phyloP scores from a whole-genome alignment of 2,113 vertebrate genomes.

The Phalacrocorax aristotelis region DNA sequence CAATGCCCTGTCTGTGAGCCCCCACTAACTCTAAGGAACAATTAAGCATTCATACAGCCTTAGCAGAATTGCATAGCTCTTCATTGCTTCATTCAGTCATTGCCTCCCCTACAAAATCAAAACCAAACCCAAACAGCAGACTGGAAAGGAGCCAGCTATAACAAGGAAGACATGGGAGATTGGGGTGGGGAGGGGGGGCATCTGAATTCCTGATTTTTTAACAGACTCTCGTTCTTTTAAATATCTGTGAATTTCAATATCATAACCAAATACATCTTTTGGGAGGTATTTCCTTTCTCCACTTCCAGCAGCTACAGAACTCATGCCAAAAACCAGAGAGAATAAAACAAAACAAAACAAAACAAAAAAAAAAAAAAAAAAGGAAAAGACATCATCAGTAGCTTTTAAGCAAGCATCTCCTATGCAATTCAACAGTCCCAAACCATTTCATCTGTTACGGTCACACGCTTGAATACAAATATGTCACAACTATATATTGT shows the following conservation, averaged over 20 bases:
- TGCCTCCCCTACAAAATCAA: background rate
- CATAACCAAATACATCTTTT: background rate
- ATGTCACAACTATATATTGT: background rate
- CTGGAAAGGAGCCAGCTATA: background rate
- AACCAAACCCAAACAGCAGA: background rate
- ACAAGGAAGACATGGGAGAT: background rate
- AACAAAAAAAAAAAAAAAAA: background rate
- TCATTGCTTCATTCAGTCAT: background rate
- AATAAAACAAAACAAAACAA: slow-evolving; percentile 13
- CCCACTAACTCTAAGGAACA: background rate
- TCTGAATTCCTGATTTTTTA: background rate
- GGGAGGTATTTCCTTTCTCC: slow-evolving; percentile 20
- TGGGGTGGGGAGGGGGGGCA: too few species aligned
- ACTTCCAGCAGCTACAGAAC: background rate
- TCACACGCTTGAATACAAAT: background rate
- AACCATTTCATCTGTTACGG: background rate
- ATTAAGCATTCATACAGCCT: background rate
- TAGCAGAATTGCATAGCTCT: background rate
- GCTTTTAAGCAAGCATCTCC: background rate
- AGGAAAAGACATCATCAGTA: background rate
- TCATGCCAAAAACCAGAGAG: background rate
- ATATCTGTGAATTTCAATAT: background rate
- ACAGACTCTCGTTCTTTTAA: background rate
- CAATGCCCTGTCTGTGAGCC: background rate
- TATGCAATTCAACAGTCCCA: background rate